phyloP scores from a whole-genome alignment of 2,888 invertebrate species.

The Norana najaformis region DNA sequence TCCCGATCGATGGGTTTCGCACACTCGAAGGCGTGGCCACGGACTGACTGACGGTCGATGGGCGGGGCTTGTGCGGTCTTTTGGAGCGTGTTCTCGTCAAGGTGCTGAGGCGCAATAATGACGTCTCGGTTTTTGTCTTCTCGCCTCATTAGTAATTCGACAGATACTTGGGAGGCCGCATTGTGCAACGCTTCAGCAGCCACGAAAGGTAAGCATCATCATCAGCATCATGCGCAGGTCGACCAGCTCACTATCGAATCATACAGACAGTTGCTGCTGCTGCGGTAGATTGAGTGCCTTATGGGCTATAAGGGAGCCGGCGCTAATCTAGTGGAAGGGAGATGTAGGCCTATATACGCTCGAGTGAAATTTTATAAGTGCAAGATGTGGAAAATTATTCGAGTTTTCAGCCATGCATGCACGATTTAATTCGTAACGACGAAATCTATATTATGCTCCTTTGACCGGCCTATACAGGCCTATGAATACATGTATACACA shows the following conservation, averaged over 20 bases:
- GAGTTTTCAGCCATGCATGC: neutral
- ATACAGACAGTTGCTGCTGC: too few species aligned
- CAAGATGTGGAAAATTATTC: neutral
- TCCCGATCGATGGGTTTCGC: neutral
- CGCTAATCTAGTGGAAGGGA: neutral
- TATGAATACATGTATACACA: neutral
- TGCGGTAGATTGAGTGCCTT: neutral
- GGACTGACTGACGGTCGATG: neutral
- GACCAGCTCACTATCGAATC: neutral
- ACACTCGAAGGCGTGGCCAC: neutral
- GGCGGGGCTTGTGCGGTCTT: neutral
- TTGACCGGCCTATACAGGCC: neutral
- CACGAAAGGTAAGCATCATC: neutral
- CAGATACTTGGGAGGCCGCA: conserved; percentile 5
- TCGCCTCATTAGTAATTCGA: conserved; percentile 6
- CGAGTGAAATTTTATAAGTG: neutral
- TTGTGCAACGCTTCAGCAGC: neutral
- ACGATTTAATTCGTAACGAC: neutral
- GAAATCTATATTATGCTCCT: neutral
- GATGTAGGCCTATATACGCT: too few species aligned
- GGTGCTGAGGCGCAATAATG: conserved; percentile 1
- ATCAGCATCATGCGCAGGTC: neutral
- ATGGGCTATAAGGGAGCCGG: neutral
- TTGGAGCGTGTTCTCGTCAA: neutral
- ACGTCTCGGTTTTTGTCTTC: conserved; percentile 7